These are phyloP conservation scores for Rhamnusium bicolor DNA, from an alignment of 2,888 invertebrate genomes.

Conservation along the genomic window DNA sequence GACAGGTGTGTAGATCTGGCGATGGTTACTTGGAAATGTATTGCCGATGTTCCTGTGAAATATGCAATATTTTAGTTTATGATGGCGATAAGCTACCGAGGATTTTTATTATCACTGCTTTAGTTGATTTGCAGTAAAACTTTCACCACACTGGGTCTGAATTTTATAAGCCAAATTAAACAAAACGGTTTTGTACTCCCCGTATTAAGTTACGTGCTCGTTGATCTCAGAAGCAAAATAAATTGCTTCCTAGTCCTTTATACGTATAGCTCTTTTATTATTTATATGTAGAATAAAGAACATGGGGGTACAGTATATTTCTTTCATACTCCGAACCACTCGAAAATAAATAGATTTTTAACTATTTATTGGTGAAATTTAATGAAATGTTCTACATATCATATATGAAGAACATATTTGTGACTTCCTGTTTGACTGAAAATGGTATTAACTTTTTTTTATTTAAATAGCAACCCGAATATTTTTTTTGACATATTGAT, in stretches of 20 bases:
- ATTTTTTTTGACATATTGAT: no score
- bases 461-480: no score
- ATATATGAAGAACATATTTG: no score
- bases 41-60: neutral
- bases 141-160: slow-evolving; percentile 20
- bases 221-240: slow-evolving; percentile 9
- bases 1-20: slow-evolving; percentile 46
- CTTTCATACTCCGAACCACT: no score
- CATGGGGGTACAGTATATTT: no score
- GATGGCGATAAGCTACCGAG: slow-evolving; percentile 19
- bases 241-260: slow-evolving; percentile 13
- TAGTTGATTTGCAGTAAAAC: neutral
- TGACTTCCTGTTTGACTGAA: no score
- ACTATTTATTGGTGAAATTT: no score
- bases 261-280: no score
- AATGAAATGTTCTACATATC: no score
- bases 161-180: slow-evolving; percentile 27
- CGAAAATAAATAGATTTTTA: no score
- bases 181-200: slow-evolving; percentile 4
- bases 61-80: slow-evolving; percentile 2
- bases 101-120: slow-evolving; percentile 21
- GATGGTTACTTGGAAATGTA: slow-evolving; percentile 29
- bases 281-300: no score
- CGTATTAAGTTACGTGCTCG: slow-evolving; percentile 21
- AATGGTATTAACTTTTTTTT: no score